Percentiles rank a stretch among this genome's conserved stretches.
These are phyloP conservation scores for Strigops habroptila DNA, from an alignment of 2,113 vertebrate species.

Conservation along the genomic window DNA sequence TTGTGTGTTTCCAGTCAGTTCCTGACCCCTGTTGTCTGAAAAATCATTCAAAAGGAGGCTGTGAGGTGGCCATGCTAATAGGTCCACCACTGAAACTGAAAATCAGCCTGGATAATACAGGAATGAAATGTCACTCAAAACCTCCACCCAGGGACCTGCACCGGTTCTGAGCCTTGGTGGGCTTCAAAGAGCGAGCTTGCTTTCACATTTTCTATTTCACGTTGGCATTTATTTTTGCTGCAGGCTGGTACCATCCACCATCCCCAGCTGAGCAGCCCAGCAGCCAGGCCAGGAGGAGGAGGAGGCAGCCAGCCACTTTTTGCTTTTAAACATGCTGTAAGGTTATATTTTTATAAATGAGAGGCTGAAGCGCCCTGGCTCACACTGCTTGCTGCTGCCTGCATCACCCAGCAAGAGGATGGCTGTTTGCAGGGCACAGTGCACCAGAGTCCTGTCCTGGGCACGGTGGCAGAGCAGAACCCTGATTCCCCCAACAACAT, in stretches of 20 bases:
- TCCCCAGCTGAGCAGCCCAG: background rate
- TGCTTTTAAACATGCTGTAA: background rate
- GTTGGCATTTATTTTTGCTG: background rate
- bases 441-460: fast-evolving
- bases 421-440: background rate
- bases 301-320: background rate
- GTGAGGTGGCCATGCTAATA: background rate
- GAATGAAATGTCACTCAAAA: background rate
- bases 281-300: background rate
- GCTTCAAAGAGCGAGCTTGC: background rate
- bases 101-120: background rate
- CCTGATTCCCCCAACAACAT: fast-evolving
- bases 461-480: background rate
- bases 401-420: fast-evolving
- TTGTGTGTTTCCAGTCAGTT: background rate
- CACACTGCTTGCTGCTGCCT: background rate
- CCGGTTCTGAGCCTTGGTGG: background rate
- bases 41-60: background rate
- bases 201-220: background rate
- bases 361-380: background rate
- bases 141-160: background rate
- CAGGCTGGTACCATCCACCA: background rate
- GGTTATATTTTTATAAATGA: background rate
- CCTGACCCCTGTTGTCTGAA: background rate
- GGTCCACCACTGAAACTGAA: background rate